A percentile compares a stretch with the other conserved stretches of the same genome.
Evolutionary conservation across 2,113 vertebrate genomes (phyloP).

Genomic region (Bubo scandiacus): DNA sequence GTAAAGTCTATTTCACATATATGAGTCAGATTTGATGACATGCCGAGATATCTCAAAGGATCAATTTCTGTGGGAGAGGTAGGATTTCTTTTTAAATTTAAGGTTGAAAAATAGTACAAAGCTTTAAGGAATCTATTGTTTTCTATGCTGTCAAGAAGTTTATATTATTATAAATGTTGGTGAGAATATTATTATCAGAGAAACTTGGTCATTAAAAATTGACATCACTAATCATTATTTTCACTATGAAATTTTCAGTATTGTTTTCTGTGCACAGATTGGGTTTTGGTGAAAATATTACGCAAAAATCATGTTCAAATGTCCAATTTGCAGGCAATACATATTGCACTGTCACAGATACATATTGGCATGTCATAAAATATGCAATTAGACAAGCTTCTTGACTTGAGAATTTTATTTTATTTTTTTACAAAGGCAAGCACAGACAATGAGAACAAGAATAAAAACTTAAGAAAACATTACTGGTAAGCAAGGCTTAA

Average conservation of each 20-base stretch:
- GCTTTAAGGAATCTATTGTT: not conserved
- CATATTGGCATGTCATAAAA: not conserved
- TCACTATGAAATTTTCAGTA: not conserved
- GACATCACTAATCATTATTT: not conserved
- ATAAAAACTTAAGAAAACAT: not conserved
- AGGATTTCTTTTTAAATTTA: not conserved
- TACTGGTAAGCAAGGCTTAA: not conserved
- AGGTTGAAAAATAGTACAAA: not conserved
- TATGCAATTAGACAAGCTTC: not conserved
- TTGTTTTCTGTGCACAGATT: not conserved
- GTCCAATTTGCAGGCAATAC: not conserved
- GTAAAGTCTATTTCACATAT: not conserved
- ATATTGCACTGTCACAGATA: not conserved
- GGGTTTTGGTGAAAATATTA: not conserved
- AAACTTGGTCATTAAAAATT: not conserved
- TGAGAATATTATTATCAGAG: not conserved
- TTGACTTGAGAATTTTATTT: not conserved
- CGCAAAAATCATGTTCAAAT: not conserved
- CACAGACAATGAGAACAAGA: not conserved
- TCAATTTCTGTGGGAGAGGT: not conserved
- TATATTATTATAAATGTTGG: not conserved
- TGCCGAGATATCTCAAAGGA: not conserved
- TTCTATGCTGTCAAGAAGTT: not conserved
- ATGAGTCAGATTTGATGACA: not conserved
- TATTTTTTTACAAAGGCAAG: not conserved